Percentiles rank a stretch among this genome's conserved stretches.
phyloP scores from a whole-genome alignment of 2,888 invertebrate genomes.

The Polymixis lichenea region DNA sequence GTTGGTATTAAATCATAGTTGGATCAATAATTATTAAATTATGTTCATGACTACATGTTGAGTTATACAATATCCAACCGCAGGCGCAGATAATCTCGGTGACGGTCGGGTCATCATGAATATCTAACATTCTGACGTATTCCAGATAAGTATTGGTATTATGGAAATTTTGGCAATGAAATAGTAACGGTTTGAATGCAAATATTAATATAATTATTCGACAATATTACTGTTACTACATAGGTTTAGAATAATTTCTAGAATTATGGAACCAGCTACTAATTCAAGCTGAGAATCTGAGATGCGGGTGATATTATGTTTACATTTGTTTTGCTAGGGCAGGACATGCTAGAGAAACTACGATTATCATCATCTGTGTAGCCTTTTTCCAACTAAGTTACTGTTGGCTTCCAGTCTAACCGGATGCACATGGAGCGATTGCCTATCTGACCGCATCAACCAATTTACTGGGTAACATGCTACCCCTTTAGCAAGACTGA shows the following conservation, averaged over 20 bases:
- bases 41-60: not conserved
- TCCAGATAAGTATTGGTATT: conserved; percentile 11
- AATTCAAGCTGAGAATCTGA: not conserved
- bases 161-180: conserved; percentile 3
- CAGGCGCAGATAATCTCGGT: conserved; percentile 13
- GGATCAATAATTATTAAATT: conserved; percentile 13
- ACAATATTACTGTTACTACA: not conserved
- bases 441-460: too few species aligned
- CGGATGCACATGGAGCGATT: too few species aligned
- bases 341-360: not conserved
- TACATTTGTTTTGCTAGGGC: not conserved
- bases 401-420: too few species aligned
- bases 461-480: too few species aligned
- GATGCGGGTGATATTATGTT: not conserved
- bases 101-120: conserved; percentile 36
- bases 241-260: not conserved
- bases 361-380: too few species aligned
- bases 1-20: conserved; percentile 44
- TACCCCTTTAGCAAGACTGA: too few species aligned
- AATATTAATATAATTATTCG: not conserved
- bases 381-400: too few species aligned
- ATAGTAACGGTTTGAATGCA: not conserved
- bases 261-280: not conserved
- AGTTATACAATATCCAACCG: conserved; percentile 36
- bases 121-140: conserved; percentile 11